Percentiles rank a stretch among this genome's conserved stretches.
Conservation (phyloP, 2,888 invertebrate genomes). For the Bembecia ichneumoniformis region DNA sequence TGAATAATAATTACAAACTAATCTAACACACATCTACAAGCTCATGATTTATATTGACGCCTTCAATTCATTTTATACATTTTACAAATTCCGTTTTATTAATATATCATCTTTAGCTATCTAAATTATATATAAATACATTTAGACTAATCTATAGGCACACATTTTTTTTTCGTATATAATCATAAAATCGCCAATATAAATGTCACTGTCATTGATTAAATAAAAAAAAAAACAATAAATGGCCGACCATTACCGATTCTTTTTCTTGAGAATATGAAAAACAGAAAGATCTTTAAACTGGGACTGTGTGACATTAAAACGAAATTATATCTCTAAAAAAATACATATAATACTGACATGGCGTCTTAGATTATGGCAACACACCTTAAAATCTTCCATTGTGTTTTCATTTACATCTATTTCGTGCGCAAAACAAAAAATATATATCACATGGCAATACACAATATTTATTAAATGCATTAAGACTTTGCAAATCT, state of each 20-base stretch:
- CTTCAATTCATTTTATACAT: conserved; percentile 30
- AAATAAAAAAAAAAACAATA: too few species aligned
- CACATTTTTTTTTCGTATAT: conserved; percentile 39
- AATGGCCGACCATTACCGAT: too few species aligned
- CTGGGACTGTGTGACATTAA: too few species aligned
- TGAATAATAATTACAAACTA: not conserved
- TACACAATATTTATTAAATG: too few species aligned
- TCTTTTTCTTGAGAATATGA: too few species aligned
- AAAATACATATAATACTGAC: not conserved
- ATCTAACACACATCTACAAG: conserved; percentile 35
- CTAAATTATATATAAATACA: conserved; percentile 27
- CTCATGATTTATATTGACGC: conserved; percentile 43
- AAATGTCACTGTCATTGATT: too few species aligned
- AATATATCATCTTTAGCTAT: conserved; percentile 34
- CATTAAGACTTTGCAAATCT: too few species aligned
- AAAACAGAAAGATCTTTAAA: too few species aligned
- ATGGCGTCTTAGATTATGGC: not conserved
- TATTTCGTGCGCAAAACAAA: too few species aligned
- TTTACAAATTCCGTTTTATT: conserved; percentile 30
- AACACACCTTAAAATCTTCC: not conserved
- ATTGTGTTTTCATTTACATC: not conserved
- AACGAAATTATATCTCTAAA: too few species aligned
- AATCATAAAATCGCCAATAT: too few species aligned
- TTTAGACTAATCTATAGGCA: conserved; percentile 53
- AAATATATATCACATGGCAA: too few species aligned